Evolutionary conservation across 2,888 invertebrate genomes (phyloP).

Genomic region (Tiphia femorata): DNA sequence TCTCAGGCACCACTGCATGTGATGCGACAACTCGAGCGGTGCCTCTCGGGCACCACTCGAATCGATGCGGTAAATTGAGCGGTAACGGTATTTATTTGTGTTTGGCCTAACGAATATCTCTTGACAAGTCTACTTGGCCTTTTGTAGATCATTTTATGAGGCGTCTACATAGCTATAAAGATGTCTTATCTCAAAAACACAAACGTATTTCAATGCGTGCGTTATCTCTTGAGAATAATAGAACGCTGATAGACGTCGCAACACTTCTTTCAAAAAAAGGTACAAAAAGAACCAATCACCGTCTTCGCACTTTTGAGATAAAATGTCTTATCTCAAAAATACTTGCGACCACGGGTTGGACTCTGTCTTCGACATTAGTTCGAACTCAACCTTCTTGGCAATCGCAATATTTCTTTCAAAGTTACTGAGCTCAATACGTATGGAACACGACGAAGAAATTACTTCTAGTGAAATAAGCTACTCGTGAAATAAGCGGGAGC

Average conservation of each 20-base stretch:
- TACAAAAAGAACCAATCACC: background rate
- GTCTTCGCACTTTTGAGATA: slow-evolving; percentile 1
- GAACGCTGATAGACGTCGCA: background rate
- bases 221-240: background rate
- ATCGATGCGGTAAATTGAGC: slow-evolving; percentile 5
- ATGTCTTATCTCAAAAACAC: slow-evolving; percentile 6
- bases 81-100: slow-evolving; percentile 4
- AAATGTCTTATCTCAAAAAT: slow-evolving; percentile 4
- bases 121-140: slow-evolving; percentile 1
- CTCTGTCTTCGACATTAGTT: slow-evolving; percentile 4
- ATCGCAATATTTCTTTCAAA: slow-evolving; percentile 4
- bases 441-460: too few relatives aligned
- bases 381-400: background rate
- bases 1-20: background rate
- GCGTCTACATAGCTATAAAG: background rate
- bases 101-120: slow-evolving; percentile 2
- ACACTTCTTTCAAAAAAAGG: background rate
- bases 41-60: slow-evolving; percentile 3
- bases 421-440: slow-evolving; percentile 3
- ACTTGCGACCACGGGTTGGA: background rate
- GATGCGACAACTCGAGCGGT: slow-evolving; percentile 8
- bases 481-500: too few relatives aligned
- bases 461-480: too few relatives aligned
- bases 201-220: too few relatives aligned
- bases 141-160: slow-evolving; percentile 4